Evolutionary conservation across 1,140 invertebrate species (phyloP).

Genomic region (Caenorhabditis latens): DNA sequence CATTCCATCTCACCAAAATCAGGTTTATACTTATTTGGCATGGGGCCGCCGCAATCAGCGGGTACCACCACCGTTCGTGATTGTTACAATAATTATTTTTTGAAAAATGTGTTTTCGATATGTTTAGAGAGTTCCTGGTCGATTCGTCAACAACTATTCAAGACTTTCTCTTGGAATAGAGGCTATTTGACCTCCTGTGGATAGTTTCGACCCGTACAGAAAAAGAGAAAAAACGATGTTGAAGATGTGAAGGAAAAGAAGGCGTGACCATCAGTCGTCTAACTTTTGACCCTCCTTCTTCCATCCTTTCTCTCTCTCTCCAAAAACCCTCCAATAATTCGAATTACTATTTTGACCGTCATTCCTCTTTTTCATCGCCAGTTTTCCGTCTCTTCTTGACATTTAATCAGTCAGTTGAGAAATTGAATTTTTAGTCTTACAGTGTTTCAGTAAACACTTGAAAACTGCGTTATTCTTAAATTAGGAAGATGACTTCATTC

Average conservation of each 20-base stretch:
- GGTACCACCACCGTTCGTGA: background rate
- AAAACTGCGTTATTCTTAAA: background rate
- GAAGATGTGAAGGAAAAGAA: constrained; percentile 24
- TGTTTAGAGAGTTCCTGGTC: too few relatives aligned
- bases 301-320: constrained; percentile 25
- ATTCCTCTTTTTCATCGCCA: background rate
- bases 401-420: constrained; percentile 15
- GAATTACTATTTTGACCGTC: constrained; percentile 53
- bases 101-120: too few relatives aligned
- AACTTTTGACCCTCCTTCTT: constrained; percentile 49
- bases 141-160: too few relatives aligned
- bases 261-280: constrained; percentile 41
- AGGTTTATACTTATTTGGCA: background rate
- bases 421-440: too few relatives aligned
- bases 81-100: background rate
- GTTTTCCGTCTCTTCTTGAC: constrained; percentile 15
- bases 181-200: too few relatives aligned
- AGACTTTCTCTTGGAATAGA: too few relatives aligned
- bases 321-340: constrained; percentile 47
- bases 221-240: constrained; percentile 11
- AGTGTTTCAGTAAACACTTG: constrained; percentile 24
- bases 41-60: background rate
- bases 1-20: background rate
- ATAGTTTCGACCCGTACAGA: background rate
- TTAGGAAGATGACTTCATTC: constrained; percentile 10